Evolutionary conservation across 2,797 vertebrate genomes (phyloP).

Genomic region (Setipinna tenuifilis): DNA sequence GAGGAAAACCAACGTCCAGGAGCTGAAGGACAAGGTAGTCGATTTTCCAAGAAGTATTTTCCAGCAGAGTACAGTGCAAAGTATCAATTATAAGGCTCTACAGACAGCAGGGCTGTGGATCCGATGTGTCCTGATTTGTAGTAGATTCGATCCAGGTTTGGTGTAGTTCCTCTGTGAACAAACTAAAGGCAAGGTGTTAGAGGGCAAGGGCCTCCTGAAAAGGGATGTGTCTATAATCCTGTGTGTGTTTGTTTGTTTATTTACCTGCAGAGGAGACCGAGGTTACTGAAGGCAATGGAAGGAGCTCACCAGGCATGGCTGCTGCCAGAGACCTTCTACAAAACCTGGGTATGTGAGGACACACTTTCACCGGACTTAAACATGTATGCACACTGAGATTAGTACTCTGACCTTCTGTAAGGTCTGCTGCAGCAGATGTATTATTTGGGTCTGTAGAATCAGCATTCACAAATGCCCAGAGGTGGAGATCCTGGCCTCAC

Average conservation of each 20-base stretch:
- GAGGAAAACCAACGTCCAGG: slow-evolving; percentile 86
- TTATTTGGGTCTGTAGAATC: neutral
- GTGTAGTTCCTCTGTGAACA: neutral
- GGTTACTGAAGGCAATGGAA: slow-evolving; percentile 76
- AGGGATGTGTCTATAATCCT: neutral
- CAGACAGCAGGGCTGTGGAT: neutral
- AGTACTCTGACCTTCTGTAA: neutral
- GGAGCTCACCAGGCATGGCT: slow-evolving; percentile 79
- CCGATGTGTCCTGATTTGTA: too few relatives aligned
- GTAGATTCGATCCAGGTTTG: too few relatives aligned
- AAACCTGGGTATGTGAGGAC: slow-evolving; percentile 82
- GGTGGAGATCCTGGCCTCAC: too few relatives aligned
- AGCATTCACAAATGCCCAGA: too few relatives aligned
- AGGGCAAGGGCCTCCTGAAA: too few relatives aligned
- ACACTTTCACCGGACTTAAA: neutral
- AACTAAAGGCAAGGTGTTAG: slow-evolving; percentile 15
- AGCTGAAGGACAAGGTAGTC: slow-evolving; percentile 85
- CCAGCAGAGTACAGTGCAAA: neutral
- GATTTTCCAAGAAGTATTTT: neutral
- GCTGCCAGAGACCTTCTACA: slow-evolving; percentile 83
- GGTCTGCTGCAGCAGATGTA: neutral
- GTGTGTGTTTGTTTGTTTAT: neutral
- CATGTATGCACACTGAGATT: neutral
- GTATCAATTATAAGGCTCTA: neutral
- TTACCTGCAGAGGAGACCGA: slow-evolving; percentile 81